phyloP scores from a whole-genome alignment of 2,888 invertebrate species.

The Uloborus plumipes region DNA sequence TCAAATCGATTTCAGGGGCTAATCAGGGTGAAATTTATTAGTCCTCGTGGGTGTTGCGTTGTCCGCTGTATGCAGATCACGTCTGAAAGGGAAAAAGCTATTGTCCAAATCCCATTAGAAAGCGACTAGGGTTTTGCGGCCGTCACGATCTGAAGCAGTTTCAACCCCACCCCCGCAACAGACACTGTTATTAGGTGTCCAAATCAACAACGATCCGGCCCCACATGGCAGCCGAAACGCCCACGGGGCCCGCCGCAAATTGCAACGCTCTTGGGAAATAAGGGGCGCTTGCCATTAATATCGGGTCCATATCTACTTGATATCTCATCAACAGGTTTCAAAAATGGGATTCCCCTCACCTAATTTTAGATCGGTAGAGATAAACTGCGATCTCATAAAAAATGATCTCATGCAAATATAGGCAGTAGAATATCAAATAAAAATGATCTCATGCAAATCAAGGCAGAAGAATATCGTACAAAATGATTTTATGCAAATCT shows the following conservation, averaged over 20 bases:
- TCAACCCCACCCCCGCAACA: conserved; percentile 40
- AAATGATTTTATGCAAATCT: no score
- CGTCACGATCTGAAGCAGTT: conserved; percentile 33
- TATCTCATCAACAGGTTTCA: no score
- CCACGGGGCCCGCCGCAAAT: conserved; percentile 33
- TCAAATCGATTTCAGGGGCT: conserved; percentile 48
- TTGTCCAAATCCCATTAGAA: conserved; percentile 56
- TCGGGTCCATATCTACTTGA: no score
- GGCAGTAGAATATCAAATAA: no score
- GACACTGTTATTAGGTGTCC: conserved; percentile 52
- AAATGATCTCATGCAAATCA: no score
- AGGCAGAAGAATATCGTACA: no score
- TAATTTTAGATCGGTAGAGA: no score
- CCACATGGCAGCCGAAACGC: conserved; percentile 31
- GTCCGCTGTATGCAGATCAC: conserved; percentile 40
- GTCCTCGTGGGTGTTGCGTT: conserved; percentile 33
- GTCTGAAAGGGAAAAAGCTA: conserved; percentile 31
- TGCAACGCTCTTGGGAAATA: neutral
- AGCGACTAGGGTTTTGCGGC: conserved; percentile 8
- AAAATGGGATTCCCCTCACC: no score
- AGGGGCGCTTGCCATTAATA: neutral
- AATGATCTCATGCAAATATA: no score
- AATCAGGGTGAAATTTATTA: conserved; percentile 53
- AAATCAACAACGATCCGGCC: conserved; percentile 12
- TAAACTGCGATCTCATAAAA: no score